Evolutionary conservation across 2,113 vertebrate species (phyloP), one percentile per base, ranked within the genome.

Genomic region (Cathartes aura): DNA sequence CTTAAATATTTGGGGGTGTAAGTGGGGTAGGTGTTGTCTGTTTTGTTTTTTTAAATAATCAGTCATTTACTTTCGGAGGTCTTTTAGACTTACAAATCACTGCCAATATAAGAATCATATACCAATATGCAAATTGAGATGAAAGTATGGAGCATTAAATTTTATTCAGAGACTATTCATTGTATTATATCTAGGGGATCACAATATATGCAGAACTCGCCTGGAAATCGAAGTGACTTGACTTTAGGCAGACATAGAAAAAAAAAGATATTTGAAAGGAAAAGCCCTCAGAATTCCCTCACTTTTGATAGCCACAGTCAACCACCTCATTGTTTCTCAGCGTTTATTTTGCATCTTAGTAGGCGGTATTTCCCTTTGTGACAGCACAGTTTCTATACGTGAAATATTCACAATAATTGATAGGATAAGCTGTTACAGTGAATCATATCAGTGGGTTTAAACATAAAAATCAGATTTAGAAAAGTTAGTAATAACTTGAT

Each of bases 11-110:
- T 59, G 9, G 3, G 2, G 2, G 2, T 9, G 6, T 26, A 11
- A 12, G 12, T 5, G 26, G 9, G 4, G 7, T 34, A 22, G 10
- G 15, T 12, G 0, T 0, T 75, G 34, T 17, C 15, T 6, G 0
- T 6, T 85, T 74, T 26, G 22, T 1, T 21, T 70, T 74, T 78
- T 70, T 2, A 89, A 75, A 4, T 43, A 63, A 81, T 19, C 2
- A 42, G 36, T 59, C 15, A 26, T 38, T 72, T 21, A 21, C 24
- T 59, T n/a, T 16, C 6, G 7, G 22, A 89, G 11, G 34, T 22
- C 13, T 83, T 64, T 87, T 40, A 87, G 34, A 55, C 15, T 48
- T 71, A 36, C 3, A 81, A 59, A 43, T 30, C 30, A 43, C 23
- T 55, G 20, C 21, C 62, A 75, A 27, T 29, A 5, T 10, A 73